Evolutionary conservation across 2,113 vertebrate genomes (phyloP).

Genomic region (Hemibates koningsi): DNA sequence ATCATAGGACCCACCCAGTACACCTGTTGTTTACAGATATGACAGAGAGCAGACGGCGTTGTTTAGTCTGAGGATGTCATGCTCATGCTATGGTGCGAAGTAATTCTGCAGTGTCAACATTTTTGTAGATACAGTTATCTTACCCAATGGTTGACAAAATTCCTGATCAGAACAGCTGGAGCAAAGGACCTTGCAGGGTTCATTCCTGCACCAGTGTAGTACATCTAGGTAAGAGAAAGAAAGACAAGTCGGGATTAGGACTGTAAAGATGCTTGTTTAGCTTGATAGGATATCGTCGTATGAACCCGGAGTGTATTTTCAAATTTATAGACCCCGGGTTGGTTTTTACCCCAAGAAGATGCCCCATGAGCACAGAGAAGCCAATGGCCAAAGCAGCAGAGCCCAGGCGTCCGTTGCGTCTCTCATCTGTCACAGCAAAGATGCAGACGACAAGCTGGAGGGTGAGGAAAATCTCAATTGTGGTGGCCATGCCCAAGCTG

Average conservation of each 20-base stretch:
- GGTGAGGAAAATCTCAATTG: slow-evolving; percentile 89
- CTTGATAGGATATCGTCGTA: accelerated
- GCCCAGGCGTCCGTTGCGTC: slow-evolving; percentile 82
- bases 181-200: slow-evolving; percentile 94
- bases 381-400: slow-evolving; percentile 86
- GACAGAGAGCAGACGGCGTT: background rate
- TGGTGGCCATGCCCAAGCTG: slow-evolving; percentile 88
- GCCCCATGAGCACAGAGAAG: slow-evolving; percentile 89
- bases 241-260: background rate
- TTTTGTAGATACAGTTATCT: slow-evolving; percentile 32
- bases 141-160: slow-evolving; percentile 96
- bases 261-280: background rate
- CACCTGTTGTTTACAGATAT: slow-evolving; percentile 70
- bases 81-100: background rate
- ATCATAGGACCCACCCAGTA: slow-evolving; percentile 93
- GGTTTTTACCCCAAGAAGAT: slow-evolving; percentile 89
- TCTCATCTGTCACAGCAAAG: slow-evolving; percentile 88
- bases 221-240: slow-evolving; percentile 73
- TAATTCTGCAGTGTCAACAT: background rate
- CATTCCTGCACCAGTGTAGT: slow-evolving; percentile 93
- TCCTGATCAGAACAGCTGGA: slow-evolving; percentile 86
- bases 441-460: slow-evolving; percentile 89
- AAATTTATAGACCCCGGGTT: background rate
- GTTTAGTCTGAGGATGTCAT: background rate
- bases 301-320: background rate